A percentile compares a stretch with the other conserved stretches of the same genome.
Evolutionary conservation across 2,888 invertebrate genomes (phyloP).

Genomic region (Hirtodrosophila cameraria): DNA sequence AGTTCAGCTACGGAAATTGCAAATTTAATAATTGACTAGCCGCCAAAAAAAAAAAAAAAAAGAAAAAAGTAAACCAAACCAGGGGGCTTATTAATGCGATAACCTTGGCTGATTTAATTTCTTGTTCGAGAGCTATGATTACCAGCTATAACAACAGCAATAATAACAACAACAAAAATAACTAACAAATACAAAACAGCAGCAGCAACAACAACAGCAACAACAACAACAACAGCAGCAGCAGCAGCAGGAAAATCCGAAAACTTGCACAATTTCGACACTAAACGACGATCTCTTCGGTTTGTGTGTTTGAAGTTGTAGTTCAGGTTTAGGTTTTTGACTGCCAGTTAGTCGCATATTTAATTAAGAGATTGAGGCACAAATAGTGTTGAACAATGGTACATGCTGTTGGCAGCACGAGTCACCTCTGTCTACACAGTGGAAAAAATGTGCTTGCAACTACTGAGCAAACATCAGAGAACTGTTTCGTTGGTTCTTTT

Average conservation of each 20-base stretch:
- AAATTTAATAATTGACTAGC: constrained; percentile 82
- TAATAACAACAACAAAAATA: constrained; percentile 30
- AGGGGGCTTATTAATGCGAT: constrained; percentile 79
- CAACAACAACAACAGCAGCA: constrained; percentile 19
- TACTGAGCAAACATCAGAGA: neutral
- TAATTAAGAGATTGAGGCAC: constrained; percentile 81
- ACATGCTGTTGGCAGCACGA: constrained; percentile 70
- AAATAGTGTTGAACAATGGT: constrained; percentile 77
- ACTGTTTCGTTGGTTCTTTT: fast-evolving
- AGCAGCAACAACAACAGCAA: constrained; percentile 25
- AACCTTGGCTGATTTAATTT: constrained; percentile 80
- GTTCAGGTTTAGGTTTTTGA: constrained; percentile 26
- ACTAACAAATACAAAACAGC: constrained; percentile 39
- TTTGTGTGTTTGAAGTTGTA: constrained; percentile 25
- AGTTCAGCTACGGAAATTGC: constrained; percentile 83
- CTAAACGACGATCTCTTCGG: constrained; percentile 67
- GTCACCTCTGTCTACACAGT: constrained; percentile 55
- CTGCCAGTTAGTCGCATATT: constrained; percentile 75
- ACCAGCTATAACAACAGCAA: constrained; percentile 40
- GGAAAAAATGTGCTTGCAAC: constrained; percentile 22
- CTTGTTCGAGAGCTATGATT: constrained; percentile 67
- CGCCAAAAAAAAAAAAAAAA: constrained; percentile 37
- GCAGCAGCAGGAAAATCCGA: constrained; percentile 37
- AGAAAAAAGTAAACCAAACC: constrained; percentile 51
- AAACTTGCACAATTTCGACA: constrained; percentile 79